These are phyloP conservation scores for Motacilla tschutschensis DNA, from an alignment of 2,113 vertebrate species.

Conservation along the genomic window DNA sequence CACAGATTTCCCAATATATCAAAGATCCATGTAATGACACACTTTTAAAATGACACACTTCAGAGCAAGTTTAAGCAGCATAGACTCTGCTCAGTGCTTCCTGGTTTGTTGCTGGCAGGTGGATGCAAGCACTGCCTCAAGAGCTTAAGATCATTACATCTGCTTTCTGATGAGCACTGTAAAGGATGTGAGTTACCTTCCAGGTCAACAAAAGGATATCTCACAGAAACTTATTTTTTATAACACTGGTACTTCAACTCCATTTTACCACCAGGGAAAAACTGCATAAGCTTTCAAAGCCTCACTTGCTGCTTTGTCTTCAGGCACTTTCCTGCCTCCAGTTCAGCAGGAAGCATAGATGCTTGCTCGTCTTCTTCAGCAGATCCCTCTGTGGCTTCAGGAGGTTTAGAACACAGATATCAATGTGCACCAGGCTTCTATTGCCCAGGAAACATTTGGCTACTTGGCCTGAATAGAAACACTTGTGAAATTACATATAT, in stretches of 20 bases:
- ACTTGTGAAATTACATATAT: background rate
- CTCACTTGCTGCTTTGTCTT: background rate
- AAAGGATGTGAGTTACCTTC: constrained; percentile 4
- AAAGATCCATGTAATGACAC: background rate
- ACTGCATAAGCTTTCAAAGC: background rate
- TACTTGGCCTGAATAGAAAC: background rate
- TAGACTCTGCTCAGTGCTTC: background rate
- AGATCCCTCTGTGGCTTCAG: background rate
- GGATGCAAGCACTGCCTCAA: background rate
- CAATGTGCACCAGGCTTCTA: background rate
- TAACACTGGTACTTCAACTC: background rate
- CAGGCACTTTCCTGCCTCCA: background rate
- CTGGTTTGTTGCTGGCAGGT: background rate
- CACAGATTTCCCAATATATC: constrained; percentile 18
- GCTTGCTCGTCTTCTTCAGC: background rate
- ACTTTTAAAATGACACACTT: background rate
- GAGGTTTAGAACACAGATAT: background rate
- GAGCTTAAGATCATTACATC: background rate
- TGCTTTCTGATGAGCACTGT: background rate
- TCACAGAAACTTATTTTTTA: constrained; percentile 16
- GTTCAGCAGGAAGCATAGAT: background rate
- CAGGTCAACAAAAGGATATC: background rate
- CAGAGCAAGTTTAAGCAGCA: background rate
- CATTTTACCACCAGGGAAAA: constrained; percentile 9
- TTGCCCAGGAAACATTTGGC: background rate